These are phyloP conservation scores for rabbit (Oryctolagus cuniculus) DNA, from an alignment of 2,113 vertebrate genomes.

Conservation along the genomic window mOryCun1.1 NC_091439.1:74397501-74398000, in stretches of 20 bases:
- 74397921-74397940: constrained; percentile 6
- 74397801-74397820: constrained; percentile 18
- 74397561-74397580: neutral
- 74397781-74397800: constrained; percentile 16
- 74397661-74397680: neutral
- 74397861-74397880: neutral
- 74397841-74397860: neutral
- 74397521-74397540: neutral
- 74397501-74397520: neutral
- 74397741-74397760: constrained; percentile 16
- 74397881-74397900: neutral
- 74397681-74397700: neutral
- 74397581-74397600: neutral
- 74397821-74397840: neutral
- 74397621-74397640: neutral
- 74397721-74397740: neutral
- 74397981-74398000: neutral
- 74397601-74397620: neutral
- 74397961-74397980: neutral
- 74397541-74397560: neutral
- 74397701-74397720: constrained; percentile 1
- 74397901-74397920: neutral
- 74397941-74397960: neutral
- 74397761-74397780: constrained; percentile 1
- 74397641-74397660: neutral